phyloP scores from a whole-genome alignment of 2,888 invertebrate species.

The Ecdyonurus torrentis region DNA sequence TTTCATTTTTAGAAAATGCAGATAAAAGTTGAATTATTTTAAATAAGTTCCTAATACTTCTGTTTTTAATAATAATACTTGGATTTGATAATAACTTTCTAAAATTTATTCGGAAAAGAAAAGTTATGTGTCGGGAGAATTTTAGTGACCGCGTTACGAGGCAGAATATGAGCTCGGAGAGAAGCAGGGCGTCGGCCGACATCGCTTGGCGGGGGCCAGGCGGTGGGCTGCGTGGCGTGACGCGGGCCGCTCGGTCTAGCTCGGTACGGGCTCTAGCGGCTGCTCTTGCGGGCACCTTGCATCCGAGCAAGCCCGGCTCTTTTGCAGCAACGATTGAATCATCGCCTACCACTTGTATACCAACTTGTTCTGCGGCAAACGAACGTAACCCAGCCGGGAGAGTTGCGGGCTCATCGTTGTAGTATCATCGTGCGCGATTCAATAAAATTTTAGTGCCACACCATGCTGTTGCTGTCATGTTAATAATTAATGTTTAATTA shows the following conservation, averaged over 20 bases:
- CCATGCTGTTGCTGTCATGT: too few relatives aligned
- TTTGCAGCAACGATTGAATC: neutral
- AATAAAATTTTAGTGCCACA: too few relatives aligned
- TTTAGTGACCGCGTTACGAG: conserved; percentile 5
- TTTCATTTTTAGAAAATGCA: too few relatives aligned
- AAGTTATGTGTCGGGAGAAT: neutral
- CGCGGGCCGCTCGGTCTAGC: conserved; percentile 7
- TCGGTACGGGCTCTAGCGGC: conserved; percentile 7
- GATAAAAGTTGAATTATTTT: too few relatives aligned
- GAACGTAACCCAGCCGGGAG: neutral
- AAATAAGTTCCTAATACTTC: too few relatives aligned
- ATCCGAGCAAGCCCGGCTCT: neutral
- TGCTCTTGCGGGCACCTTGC: conserved; percentile 4
- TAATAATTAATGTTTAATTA: too few relatives aligned
- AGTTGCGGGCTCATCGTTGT: neutral
- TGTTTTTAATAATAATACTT: too few relatives aligned
- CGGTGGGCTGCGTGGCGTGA: conserved; percentile 9
- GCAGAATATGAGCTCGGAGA: conserved; percentile 9
- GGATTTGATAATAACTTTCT: too few relatives aligned
- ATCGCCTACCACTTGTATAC: neutral
- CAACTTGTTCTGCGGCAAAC: neutral
- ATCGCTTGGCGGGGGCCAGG: conserved; percentile 9
- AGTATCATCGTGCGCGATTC: too few relatives aligned
- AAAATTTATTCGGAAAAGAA: too few relatives aligned
- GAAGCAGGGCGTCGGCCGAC: conserved; percentile 10